Evolutionary conservation across 2,797 vertebrate genomes (phyloP).

Genomic region (Cetoscarus ocellatus): DNA sequence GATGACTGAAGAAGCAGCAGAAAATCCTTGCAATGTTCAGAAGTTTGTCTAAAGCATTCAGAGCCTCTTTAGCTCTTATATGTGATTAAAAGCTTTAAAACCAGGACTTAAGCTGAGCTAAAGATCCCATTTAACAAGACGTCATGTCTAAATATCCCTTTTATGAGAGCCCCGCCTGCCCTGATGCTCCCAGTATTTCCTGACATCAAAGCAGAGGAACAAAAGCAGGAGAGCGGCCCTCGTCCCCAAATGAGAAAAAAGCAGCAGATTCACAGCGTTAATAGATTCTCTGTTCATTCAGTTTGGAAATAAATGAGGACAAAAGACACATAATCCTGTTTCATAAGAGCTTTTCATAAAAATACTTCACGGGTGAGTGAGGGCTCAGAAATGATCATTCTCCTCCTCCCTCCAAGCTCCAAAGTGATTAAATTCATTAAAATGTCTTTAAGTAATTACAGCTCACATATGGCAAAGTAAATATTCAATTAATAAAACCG

Average conservation of each 20-base stretch:
- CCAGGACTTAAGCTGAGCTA: slow-evolving; percentile 1
- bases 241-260: slow-evolving; percentile 10
- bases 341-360: slow-evolving; percentile 36
- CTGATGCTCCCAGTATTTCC: slow-evolving; percentile 1
- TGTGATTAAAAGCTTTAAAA: slow-evolving; percentile 39
- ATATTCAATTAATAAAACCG: slow-evolving; percentile 83
- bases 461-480: slow-evolving; percentile 81
- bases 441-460: slow-evolving; percentile 80
- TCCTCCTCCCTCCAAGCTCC: slow-evolving; percentile 26
- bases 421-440: slow-evolving; percentile 78
- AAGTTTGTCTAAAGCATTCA: slow-evolving; percentile 9
- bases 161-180: slow-evolving; percentile 21
- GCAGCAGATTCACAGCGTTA: slow-evolving; percentile 6
- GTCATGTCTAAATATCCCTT: slow-evolving; percentile 17
- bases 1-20: neutral
- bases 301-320: slow-evolving; percentile 22
- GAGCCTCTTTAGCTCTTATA: slow-evolving; percentile 26
- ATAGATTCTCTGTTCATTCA: slow-evolving; percentile 45
- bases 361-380: slow-evolving; percentile 33
- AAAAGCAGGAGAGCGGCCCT: slow-evolving; percentile 30
- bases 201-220: slow-evolving; percentile 48
- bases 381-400: slow-evolving; percentile 26
- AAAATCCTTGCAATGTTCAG: neutral
- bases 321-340: slow-evolving; percentile 48
- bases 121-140: slow-evolving; percentile 11